Base-by-base conservation (phyloP, 2,888 invertebrate genomes). In the Aspidapion aeneum region DNA sequence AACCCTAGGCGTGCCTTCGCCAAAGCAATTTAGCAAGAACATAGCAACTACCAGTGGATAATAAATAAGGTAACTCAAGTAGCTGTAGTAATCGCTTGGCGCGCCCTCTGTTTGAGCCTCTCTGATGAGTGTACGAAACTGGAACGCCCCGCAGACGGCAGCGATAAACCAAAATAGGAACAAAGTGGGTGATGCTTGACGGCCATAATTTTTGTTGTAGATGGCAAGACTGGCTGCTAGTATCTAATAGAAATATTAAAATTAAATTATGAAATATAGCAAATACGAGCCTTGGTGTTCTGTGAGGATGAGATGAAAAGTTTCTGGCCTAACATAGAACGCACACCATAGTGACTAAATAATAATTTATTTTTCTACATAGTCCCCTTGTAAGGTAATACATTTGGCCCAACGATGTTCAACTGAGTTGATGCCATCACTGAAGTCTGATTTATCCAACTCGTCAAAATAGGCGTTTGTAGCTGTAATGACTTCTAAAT, bases 141-240 rank as follows among this genome's bases (percentile, higher is more conserved):
- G 70, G 5, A 68, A 63, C 1, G 65, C 62, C 52, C 81, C 82
- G 61, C 78, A 79, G 1, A 83, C 9, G 1, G 78, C 69, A 55
- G 82, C 72, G 12, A 84, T 68, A 1, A 85, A 72, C 84, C 85
- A 86, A 72, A 84, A 85, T 16, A 83, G 65, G 71, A 84, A 85
- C 58, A 85, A 75, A 22, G 81, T 77, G 2, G 84, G 85, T 1
- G 85, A 85, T 18, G 83, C 81, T 62, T 81, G 79, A 12, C 83
- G 75, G 1, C 86, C 86, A 69, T 80, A 77, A 59, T 74, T 74
- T 63, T 82, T 79, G 65, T 84, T 83, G 62, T 79, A 74, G 59
- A 80, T 73, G 17, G 83, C 76, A 19, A 84, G 69, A 16, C 78
- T 62, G 2, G 61, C 20, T 21, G 66, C 68, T 19, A 67, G 21